phyloP scores from a whole-genome alignment of 2,113 vertebrate species.

The Anser cygnoides region DNA sequence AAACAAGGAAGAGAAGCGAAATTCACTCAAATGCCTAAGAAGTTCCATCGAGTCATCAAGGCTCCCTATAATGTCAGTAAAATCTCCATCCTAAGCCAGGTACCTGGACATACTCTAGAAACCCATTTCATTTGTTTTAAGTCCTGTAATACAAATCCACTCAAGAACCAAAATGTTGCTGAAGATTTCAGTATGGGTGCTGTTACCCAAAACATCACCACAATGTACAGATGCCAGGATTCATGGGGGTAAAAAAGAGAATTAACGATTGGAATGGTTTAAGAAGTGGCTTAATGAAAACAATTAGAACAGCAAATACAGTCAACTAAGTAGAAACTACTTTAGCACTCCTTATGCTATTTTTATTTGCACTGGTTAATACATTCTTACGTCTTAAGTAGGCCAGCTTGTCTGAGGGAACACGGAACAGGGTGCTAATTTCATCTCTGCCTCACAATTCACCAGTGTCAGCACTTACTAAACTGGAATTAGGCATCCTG shows the following conservation, averaged over 20 bases:
- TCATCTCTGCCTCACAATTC: conserved; percentile 40
- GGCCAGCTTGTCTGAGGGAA: conserved; percentile 43
- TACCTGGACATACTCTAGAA: not conserved
- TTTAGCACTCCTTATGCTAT: conserved; percentile 23
- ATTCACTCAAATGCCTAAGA: not conserved
- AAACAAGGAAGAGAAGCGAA: not conserved
- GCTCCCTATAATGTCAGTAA: not conserved
- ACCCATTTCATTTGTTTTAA: not conserved
- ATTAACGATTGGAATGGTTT: rapidly evolving
- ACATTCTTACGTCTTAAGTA: conserved; percentile 1
- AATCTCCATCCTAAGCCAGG: not conserved
- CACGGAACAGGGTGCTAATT: not conserved
- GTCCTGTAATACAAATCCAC: rapidly evolving
- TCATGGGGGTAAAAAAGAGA: not conserved
- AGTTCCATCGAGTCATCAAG: not conserved
- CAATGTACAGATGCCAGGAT: not conserved
- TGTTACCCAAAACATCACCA: not conserved
- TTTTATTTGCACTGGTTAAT: conserved; percentile 58
- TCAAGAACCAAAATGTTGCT: rapidly evolving
- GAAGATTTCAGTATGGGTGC: not conserved
- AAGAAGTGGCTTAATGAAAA: not conserved
- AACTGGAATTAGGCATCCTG: conserved; percentile 10
- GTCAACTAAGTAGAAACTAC: not conserved
- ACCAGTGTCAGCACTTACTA: conserved; percentile 35
- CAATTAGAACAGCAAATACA: conserved; percentile 32